phyloP scores from a whole-genome alignment of 2,797 vertebrate species.

The Poeciliopsis gracilis region DNA sequence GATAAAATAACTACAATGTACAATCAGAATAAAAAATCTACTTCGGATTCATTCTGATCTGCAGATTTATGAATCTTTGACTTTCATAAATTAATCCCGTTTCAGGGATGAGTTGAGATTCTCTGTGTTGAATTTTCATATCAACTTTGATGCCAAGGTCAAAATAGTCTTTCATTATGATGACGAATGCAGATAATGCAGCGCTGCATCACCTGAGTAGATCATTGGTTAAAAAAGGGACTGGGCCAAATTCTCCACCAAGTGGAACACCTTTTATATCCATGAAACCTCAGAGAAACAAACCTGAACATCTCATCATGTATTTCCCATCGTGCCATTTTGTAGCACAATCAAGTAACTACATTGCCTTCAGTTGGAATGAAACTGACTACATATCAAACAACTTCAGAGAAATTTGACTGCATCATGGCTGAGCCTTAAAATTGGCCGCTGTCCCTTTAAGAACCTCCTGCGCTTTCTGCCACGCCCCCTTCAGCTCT shows the following conservation, averaged over 20 bases:
- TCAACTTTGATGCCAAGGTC: not conserved
- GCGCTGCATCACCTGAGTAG: not conserved
- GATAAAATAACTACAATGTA: not conserved
- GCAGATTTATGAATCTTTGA: not conserved
- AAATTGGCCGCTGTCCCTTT: too few relatives aligned
- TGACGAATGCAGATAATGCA: not conserved
- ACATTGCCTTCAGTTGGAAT: too few relatives aligned
- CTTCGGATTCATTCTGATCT: not conserved
- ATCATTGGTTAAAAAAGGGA: not conserved
- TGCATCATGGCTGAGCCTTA: too few relatives aligned
- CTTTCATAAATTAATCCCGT: not conserved
- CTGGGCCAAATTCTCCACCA: not conserved
- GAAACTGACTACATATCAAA: too few relatives aligned
- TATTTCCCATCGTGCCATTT: too few relatives aligned
- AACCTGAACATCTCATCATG: too few relatives aligned
- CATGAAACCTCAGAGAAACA: not conserved
- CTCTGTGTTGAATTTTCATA: not conserved
- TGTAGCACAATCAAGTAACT: too few relatives aligned
- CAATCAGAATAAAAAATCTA: not conserved
- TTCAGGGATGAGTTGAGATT: not conserved
- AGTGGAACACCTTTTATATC: not conserved
- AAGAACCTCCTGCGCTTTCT: too few relatives aligned
- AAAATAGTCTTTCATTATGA: not conserved
- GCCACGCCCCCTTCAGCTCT: too few relatives aligned
- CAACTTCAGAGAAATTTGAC: too few relatives aligned